phyloP scores from a whole-genome alignment of 1,140 invertebrate species.

The Drosophila auraria region DNA sequence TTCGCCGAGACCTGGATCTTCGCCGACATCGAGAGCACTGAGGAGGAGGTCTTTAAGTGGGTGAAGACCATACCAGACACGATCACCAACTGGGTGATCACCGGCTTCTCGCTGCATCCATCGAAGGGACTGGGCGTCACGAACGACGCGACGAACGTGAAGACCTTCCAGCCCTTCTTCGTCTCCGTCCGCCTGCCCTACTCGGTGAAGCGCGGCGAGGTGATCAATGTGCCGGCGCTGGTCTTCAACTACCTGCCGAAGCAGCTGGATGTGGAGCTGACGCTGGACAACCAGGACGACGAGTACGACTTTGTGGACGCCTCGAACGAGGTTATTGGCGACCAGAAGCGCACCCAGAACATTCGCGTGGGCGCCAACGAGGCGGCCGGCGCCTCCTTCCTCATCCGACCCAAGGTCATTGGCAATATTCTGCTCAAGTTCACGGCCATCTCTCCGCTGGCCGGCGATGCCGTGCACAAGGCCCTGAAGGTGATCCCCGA shows the following conservation, averaged over 20 bases:
- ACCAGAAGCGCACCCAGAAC: slow-evolving; percentile 87
- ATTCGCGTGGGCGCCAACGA: slow-evolving; percentile 89
- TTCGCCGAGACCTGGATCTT: slow-evolving; percentile 82
- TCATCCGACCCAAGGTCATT: slow-evolving; percentile 91
- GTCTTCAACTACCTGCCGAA: slow-evolving; percentile 86
- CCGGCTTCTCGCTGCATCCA: slow-evolving; percentile 95
- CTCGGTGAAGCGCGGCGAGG: slow-evolving; percentile 90
- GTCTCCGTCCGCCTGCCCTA: slow-evolving; percentile 92
- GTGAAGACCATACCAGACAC: slow-evolving; percentile 90
- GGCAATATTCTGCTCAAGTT: slow-evolving; percentile 92
- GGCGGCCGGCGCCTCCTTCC: slow-evolving; percentile 90
- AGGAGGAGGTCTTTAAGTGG: slow-evolving; percentile 83
- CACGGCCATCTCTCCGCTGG: slow-evolving; percentile 89
- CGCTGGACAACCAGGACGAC: slow-evolving; percentile 91
- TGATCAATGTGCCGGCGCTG: slow-evolving; percentile 77
- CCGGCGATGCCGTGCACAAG: slow-evolving; percentile 90
- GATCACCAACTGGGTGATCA: slow-evolving; percentile 96
- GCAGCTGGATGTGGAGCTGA: slow-evolving; percentile 92
- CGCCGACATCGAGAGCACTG: slow-evolving; percentile 73
- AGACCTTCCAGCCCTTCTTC: slow-evolving; percentile 95
- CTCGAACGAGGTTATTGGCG: slow-evolving; percentile 86
- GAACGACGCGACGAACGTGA: slow-evolving; percentile 89
- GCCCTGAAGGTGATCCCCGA: slow-evolving; percentile 92
- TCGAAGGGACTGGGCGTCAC: slow-evolving; percentile 94
- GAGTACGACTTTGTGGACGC: slow-evolving; percentile 92